Percentiles rank a stretch among this genome's conserved stretches.
Evolutionary conservation across 2,113 vertebrate species (phyloP).

Genomic region (Sebastes fasciatus): DNA sequence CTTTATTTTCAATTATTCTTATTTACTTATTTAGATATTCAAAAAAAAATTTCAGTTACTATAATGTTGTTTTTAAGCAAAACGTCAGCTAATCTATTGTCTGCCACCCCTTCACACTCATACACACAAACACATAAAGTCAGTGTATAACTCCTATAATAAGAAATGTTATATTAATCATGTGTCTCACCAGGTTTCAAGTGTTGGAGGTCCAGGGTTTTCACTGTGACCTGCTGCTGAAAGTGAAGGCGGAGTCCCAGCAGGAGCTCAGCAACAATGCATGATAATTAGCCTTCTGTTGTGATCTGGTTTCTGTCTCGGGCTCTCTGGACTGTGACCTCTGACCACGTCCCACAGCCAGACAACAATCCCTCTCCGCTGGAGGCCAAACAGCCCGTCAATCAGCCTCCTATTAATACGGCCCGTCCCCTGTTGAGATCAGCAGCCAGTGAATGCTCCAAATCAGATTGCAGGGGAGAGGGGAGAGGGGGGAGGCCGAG

Average conservation of each 20-base stretch:
- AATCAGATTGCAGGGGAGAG: constrained; percentile 12
- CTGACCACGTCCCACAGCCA: constrained; percentile 68
- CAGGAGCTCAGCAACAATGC: constrained; percentile 54
- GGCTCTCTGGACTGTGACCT: constrained; percentile 67
- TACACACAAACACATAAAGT: neutral
- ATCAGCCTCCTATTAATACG: constrained; percentile 50
- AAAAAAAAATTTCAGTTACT: too few relatives aligned
- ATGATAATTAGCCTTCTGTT: constrained; percentile 73
- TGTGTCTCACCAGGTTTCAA: constrained; percentile 27
- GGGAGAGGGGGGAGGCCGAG: neutral
- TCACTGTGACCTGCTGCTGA: constrained; percentile 28
- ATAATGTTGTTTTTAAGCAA: neutral
- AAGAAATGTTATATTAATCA: neutral
- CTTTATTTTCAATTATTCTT: too few relatives aligned
- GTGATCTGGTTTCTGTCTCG: constrained; percentile 68
- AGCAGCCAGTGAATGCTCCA: constrained; percentile 22
- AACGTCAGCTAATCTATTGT: neutral
- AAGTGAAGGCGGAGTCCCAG: constrained; percentile 48
- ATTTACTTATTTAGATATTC: too few relatives aligned
- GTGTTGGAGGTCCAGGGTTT: constrained; percentile 12
- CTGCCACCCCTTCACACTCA: neutral
- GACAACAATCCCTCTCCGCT: constrained; percentile 70
- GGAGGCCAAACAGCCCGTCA: constrained; percentile 70
- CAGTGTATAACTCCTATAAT: neutral
- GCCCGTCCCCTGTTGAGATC: constrained; percentile 40